Base-by-base conservation (phyloP, 2,888 invertebrate genomes). In the Diloba caeruleocephala region DNA sequence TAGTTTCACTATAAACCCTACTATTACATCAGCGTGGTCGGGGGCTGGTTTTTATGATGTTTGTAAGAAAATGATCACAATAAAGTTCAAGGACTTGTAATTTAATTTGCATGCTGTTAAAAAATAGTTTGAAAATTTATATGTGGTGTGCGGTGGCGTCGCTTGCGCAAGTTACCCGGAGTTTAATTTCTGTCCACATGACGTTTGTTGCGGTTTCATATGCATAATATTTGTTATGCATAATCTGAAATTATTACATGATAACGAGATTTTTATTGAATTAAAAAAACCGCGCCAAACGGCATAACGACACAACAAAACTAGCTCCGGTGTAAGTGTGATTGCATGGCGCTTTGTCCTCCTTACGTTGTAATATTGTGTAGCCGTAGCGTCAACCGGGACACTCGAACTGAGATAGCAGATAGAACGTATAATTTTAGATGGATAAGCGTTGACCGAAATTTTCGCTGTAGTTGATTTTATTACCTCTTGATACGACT, bases 281-380 rank as follows among this genome's bases (percentile, higher is more conserved):
- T 2, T 1, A 12, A 7, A 1, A n/a, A n/a, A n/a, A n/a, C 7
- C 10, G 48, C 25, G 48, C 3, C 33, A 28, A 15, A 4, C 15
- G 15, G 17, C 6, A 2, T 23, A 7, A 31, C 8, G 8, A 52
- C 17, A 25, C 1, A 19, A 31, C 28, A n/a, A 34, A 25, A 13
- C n/a, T n/a, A 36, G 17, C 19, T 32, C 19, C 3, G 7, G 28
- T 13, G 10, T 14, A 23, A 28, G 28, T 59, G 33, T 29, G 53
- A 31, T 36, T 54, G 57, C 57, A 58, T 58, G 57, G 26, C 15
- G 57, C 62, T 62, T 62, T 38, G 26, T 38, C 29, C 8, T 28
- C 7, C 28, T 2, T 29, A 7, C 13, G 7, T 29, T 29, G 8
- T 13, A 13, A 8, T 29, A 13, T 29, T 10, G 8, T 41, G 21